Conservation (phyloP, 2,113 vertebrate genomes). For the Planiliza haematocheilus region DNA sequence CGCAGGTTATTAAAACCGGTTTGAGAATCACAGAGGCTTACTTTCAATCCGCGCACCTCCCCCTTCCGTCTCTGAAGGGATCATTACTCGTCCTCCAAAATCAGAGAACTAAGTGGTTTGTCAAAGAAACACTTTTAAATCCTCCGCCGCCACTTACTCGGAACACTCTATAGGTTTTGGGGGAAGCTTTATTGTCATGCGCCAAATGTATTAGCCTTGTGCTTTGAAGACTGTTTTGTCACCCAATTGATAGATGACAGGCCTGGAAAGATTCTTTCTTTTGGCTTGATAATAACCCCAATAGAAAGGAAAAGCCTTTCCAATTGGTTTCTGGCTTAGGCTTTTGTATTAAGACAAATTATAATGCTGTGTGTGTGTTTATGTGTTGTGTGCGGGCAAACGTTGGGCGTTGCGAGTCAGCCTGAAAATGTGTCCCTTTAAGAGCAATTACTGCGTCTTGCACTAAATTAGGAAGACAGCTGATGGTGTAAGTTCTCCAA, state of each 20-base stretch:
- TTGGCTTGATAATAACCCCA: conserved; percentile 45
- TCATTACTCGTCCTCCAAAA: conserved; percentile 65
- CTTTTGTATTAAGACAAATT: conserved; percentile 27
- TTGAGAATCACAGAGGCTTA: conserved; percentile 50
- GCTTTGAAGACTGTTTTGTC: conserved; percentile 67
- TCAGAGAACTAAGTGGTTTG: conserved; percentile 72
- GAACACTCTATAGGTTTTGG: conserved; percentile 63
- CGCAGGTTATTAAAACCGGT: conserved; percentile 58
- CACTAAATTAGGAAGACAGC: conserved; percentile 64
- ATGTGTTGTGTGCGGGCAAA: conserved; percentile 2
- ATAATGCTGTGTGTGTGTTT: conserved; percentile 3
- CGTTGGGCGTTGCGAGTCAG: conserved; percentile 33
- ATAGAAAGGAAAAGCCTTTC: conserved; percentile 39
- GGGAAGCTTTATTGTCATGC: conserved; percentile 63
- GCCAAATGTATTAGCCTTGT: conserved; percentile 60
- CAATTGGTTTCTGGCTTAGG: conserved; percentile 37
- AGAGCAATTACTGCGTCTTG: conserved; percentile 58
- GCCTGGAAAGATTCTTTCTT: conserved; percentile 44
- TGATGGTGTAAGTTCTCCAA: conserved; percentile 56
- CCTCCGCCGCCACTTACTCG: conserved; percentile 45
- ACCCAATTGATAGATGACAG: conserved; percentile 68
- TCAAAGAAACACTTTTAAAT: conserved; percentile 73
- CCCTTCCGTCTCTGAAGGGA: conserved; percentile 42
- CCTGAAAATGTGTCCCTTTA: conserved; percentile 41
- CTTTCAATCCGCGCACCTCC: conserved; percentile 45